phyloP scores from a whole-genome alignment of 2,888 invertebrate genomes.

The Tachystola acroxantha region DNA sequence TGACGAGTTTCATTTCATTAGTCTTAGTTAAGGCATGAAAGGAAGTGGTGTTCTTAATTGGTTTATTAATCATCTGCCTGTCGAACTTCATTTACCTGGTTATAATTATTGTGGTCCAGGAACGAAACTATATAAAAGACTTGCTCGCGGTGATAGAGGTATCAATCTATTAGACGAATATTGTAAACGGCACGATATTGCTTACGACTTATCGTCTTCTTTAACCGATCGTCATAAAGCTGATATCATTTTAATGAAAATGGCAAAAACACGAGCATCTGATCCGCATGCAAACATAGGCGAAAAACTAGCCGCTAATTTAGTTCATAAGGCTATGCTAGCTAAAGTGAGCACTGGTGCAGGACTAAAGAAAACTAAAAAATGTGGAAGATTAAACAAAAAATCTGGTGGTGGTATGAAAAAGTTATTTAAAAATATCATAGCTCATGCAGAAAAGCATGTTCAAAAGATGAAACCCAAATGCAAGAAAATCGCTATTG shows the following conservation, averaged over 20 bases:
- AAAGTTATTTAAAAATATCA: neutral
- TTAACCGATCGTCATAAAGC: conserved; percentile 29
- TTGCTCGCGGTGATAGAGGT: conserved; percentile 33
- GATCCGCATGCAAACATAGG: conserved; percentile 13
- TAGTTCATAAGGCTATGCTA: conserved; percentile 32
- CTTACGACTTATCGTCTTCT: conserved; percentile 13
- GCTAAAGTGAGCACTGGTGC: conserved; percentile 21
- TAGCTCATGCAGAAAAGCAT: too few species aligned
- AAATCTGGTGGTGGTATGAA: too few species aligned
- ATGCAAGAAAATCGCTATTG: too few species aligned
- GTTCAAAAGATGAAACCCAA: neutral
- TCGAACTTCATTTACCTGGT: conserved; percentile 24
- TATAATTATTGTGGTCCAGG: conserved; percentile 25
- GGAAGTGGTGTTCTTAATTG: conserved; percentile 12
- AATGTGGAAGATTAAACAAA: neutral
- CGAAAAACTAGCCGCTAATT: conserved; percentile 29
- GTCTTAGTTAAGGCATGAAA: neutral
- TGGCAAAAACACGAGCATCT: conserved; percentile 1
- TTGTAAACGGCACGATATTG: conserved; percentile 22
- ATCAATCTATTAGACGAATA: conserved; percentile 19
- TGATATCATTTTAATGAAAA: conserved; percentile 28
- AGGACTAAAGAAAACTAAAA: conserved; percentile 15
- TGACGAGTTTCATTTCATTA: too few species aligned
- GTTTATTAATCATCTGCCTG: conserved; percentile 14
- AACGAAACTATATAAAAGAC: conserved; percentile 26